Percentiles rank a stretch among this genome's conserved stretches.
Evolutionary conservation across 2,113 vertebrate genomes (phyloP).

Genomic region (Xyrauchen texanus): DNA sequence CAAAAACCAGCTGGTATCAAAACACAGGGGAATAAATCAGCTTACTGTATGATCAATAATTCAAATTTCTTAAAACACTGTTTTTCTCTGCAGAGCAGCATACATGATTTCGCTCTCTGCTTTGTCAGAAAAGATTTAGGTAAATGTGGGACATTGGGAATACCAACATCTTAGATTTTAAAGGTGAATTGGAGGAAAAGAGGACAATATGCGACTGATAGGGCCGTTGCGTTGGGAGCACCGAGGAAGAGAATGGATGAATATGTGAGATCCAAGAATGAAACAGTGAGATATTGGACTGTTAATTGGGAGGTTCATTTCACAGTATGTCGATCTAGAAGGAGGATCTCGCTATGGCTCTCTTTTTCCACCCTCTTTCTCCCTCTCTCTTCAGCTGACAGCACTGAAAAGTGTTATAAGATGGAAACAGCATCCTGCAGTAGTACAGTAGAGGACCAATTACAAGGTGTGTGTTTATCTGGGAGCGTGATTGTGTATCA

Average conservation of each 20-base stretch:
- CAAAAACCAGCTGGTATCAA: constrained; percentile 28
- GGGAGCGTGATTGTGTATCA: constrained; percentile 16
- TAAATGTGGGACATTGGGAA: constrained; percentile 49
- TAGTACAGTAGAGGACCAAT: constrained; percentile 59
- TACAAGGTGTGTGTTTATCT: constrained; percentile 38
- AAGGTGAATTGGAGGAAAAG: constrained; percentile 2
- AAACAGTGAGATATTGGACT: constrained; percentile 10
- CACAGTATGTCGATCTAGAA: constrained; percentile 26
- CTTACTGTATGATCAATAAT: constrained; percentile 73
- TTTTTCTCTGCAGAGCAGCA: constrained; percentile 69
- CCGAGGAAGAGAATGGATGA: too few relatives aligned
- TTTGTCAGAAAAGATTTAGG: constrained; percentile 65
- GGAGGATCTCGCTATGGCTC: constrained; percentile 8
- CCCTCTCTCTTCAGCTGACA: constrained; percentile 55
- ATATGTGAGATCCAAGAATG: neutral
- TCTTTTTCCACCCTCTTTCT: neutral
- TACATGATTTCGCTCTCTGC: constrained; percentile 48
- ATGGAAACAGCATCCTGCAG: constrained; percentile 50
- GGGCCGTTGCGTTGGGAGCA: too few relatives aligned
- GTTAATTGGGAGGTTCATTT: constrained; percentile 60
- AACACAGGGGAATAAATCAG: constrained; percentile 47
- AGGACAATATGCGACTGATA: neutral
- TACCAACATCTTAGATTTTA: constrained; percentile 8
- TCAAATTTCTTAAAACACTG: constrained; percentile 72
- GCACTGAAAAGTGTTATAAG: constrained; percentile 62